Evolutionary conservation across 2,113 vertebrate species (phyloP).

Genomic region (Bucco capensis): DNA sequence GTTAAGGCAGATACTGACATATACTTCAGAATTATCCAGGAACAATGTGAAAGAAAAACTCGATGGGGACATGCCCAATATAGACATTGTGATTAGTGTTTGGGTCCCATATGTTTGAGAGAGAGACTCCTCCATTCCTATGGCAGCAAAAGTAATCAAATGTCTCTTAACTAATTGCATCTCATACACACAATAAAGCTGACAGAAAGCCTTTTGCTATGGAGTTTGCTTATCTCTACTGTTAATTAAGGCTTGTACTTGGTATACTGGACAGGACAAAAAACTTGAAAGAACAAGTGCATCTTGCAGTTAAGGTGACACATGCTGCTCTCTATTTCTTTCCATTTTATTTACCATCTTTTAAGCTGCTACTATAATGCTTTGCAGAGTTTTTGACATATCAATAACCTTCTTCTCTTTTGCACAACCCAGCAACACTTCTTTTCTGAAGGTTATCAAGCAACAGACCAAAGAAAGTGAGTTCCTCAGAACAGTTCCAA

Average conservation of each 20-base stretch:
- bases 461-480: background rate
- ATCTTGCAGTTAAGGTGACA: background rate
- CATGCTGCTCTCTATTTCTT: background rate
- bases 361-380: background rate
- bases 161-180: background rate
- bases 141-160: background rate
- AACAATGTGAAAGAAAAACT: background rate
- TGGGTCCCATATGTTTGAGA: background rate
- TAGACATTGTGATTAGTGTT: background rate
- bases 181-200: background rate
- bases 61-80: background rate
- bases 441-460: background rate
- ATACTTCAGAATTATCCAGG: background rate
- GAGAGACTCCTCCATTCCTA: background rate
- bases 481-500: background rate
- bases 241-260: background rate
- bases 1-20: background rate
- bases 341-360: background rate
- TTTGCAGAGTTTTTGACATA: background rate
- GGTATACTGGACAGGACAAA: background rate
- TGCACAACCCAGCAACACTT: background rate
- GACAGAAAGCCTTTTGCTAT: background rate
- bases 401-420: background rate
- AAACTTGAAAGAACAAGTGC: background rate
- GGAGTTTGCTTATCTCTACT: background rate